phyloP scores from a whole-genome alignment of 2,113 vertebrate species.

The Alaudala cheleensis region DNA sequence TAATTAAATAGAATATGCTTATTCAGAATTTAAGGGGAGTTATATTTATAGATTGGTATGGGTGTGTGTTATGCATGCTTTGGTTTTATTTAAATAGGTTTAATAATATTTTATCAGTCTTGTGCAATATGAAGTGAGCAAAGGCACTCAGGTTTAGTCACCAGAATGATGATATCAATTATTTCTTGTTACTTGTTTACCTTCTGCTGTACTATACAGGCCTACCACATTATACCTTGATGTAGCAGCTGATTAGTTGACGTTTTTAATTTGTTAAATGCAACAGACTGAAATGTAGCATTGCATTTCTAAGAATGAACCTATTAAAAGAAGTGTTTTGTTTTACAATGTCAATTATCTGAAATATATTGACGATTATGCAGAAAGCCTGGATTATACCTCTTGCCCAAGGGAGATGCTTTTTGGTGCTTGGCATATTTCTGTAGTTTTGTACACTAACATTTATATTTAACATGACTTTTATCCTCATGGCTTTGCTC shows the following conservation, averaged over 20 bases:
- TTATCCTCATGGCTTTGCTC: neutral
- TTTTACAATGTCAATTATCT: neutral
- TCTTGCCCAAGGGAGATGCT: neutral
- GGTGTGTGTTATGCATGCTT: neutral
- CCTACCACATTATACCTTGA: neutral
- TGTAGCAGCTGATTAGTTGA: neutral
- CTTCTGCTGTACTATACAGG: neutral
- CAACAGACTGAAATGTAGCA: neutral
- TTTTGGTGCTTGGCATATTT: neutral
- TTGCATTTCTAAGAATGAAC: neutral
- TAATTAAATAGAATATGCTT: neutral
- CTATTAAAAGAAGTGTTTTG: neutral
- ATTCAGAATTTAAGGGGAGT: neutral
- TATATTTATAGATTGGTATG: neutral
- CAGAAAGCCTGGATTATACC: neutral
- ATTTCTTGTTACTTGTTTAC: neutral
- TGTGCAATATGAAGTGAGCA: neutral
- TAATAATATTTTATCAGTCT: neutral
- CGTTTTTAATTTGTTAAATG: neutral
- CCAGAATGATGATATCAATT: neutral
- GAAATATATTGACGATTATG: neutral
- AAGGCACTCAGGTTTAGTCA: neutral
- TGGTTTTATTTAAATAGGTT: neutral
- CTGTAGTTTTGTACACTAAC: neutral
- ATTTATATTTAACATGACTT: neutral